Percentiles rank a stretch among this genome's conserved stretches.
Evolutionary conservation across 2,888 invertebrate genomes (phyloP).

Genomic region (Maniola hyperantus): DNA sequence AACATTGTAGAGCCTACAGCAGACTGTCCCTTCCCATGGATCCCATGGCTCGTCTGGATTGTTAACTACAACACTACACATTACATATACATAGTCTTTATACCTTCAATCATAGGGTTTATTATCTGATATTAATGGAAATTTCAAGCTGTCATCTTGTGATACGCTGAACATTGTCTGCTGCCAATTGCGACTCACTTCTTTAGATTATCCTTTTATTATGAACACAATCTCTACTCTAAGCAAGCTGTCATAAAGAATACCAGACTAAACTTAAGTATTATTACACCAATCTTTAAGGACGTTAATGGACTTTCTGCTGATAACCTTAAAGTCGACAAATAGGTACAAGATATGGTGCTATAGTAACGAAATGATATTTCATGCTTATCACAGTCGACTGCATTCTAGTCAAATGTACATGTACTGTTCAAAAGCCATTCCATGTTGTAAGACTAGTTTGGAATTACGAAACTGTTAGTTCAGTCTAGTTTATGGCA

Average conservation of each 20-base stretch:
- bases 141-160: conserved; percentile 18
- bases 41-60: conserved; percentile 55
- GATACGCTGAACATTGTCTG: conserved; percentile 31
- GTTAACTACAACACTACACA: conserved; percentile 38
- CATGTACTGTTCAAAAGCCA: conserved; percentile 1
- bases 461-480: conserved; percentile 14
- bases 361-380: conserved; percentile 5
- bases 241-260: background rate
- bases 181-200: conserved; percentile 16
- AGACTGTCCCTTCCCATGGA: conserved; percentile 23
- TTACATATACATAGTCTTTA: conserved; percentile 16
- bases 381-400: conserved; percentile 1
- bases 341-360: background rate
- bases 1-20: background rate
- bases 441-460: conserved; percentile 10
- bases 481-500: background rate
- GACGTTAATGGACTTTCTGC: background rate
- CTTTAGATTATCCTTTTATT: conserved; percentile 11
- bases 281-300: background rate
- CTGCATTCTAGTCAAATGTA: conserved; percentile 4
- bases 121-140: background rate
- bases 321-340: too few species aligned
- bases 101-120: conserved; percentile 9
- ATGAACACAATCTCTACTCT: background rate
- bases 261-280: background rate